These are phyloP conservation scores for Drosophila truncata DNA, from an alignment of 1,140 invertebrate species.

Conservation along the genomic window DNA sequence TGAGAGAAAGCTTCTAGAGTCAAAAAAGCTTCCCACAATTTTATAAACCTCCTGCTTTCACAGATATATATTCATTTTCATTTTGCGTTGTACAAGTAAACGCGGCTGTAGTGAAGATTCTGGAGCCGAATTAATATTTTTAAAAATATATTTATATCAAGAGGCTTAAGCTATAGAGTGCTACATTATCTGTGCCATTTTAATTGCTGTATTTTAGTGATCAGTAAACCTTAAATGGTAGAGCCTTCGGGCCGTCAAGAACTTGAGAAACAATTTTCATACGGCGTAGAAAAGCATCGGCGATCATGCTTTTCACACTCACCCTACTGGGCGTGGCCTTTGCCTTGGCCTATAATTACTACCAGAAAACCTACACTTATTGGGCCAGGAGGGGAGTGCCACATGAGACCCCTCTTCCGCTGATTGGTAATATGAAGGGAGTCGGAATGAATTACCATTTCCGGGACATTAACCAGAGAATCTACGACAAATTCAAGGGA, in stretches of 20 bases:
- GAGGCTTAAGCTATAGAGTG: not conserved
- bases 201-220: not conserved
- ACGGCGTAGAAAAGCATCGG: slow-evolving; percentile 7
- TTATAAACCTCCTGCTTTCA: not conserved
- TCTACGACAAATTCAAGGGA: slow-evolving; percentile 77
- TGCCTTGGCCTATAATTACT: slow-evolving; percentile 41
- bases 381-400: slow-evolving; percentile 85
- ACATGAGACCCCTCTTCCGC: slow-evolving; percentile 66
- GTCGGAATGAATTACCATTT: slow-evolving; percentile 48
- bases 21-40: not conserved
- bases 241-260: not conserved
- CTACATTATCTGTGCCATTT: not conserved
- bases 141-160: not conserved
- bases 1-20: not conserved
- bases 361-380: slow-evolving; percentile 62
- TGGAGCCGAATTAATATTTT: not conserved
- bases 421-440: slow-evolving; percentile 76
- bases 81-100: not conserved
- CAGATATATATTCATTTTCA: slow-evolving; percentile 3
- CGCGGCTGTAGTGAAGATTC: not conserved
- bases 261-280: no score
- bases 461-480: slow-evolving; percentile 55
- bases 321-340: not conserved
- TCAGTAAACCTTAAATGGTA: not conserved
- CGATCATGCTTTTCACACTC: not conserved